These are phyloP conservation scores for Isoperla grammatica DNA, from an alignment of 2,888 invertebrate genomes.

Conservation along the genomic window DNA sequence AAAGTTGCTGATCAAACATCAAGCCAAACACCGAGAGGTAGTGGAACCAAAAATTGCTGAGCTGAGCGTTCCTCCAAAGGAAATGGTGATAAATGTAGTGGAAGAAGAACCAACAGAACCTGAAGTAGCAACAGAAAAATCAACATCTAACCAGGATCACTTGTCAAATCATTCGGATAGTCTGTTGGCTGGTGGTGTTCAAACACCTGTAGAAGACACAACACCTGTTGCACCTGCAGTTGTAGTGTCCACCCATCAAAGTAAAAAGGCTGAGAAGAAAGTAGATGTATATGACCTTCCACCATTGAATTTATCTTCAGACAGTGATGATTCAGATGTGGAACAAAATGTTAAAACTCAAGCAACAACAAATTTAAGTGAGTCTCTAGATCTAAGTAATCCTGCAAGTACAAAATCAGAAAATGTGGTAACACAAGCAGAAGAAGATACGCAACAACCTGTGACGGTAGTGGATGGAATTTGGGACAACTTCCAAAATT, in stretches of 20 bases:
- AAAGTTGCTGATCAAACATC: constrained; percentile 68
- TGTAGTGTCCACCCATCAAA: background rate
- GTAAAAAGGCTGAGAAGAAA: constrained; percentile 19
- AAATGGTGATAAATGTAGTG: no score
- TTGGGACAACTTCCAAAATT: constrained; percentile 72
- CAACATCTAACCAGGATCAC: no score
- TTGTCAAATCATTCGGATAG: no score
- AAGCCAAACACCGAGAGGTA: constrained; percentile 50
- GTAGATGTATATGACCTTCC: constrained; percentile 67
- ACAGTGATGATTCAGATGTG: constrained; percentile 69
- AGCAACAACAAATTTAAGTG: constrained; percentile 32
- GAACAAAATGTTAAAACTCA: constrained; percentile 39
- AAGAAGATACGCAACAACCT: constrained; percentile 43
- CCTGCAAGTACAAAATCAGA: constrained; percentile 16
- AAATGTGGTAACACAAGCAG: constrained; percentile 31
- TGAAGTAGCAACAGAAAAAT: no score
- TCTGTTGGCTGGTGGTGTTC: constrained; percentile 16
- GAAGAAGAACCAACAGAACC: no score
- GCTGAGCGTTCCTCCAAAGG: background rate
- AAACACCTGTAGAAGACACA: constrained; percentile 25
- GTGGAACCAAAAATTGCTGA: constrained; percentile 32
- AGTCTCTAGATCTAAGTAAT: constrained; percentile 1
- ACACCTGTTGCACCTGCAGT: constrained; percentile 2
- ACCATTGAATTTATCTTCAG: constrained; percentile 71
- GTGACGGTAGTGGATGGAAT: constrained; percentile 61